Evolutionary conservation across 2,113 vertebrate genomes (phyloP).

Genomic region (Tinamus guttatus): DNA sequence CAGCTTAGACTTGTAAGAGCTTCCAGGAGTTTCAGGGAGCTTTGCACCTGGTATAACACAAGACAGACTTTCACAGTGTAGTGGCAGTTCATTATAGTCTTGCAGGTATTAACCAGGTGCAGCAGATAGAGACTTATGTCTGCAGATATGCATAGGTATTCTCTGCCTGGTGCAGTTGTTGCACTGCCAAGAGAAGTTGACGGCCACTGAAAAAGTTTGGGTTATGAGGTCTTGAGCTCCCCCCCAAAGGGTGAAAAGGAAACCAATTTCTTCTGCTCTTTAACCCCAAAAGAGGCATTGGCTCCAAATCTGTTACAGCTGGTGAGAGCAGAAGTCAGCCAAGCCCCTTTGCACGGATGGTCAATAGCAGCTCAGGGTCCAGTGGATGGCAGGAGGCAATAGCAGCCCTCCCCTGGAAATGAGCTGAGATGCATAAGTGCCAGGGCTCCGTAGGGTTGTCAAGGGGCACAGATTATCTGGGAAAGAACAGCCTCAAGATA

Average conservation of each 20-base stretch:
- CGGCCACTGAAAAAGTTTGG: neutral
- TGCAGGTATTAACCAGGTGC: fast-evolving
- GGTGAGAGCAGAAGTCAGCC: neutral
- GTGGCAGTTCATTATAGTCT: neutral
- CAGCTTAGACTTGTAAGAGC: neutral
- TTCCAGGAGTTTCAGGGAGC: neutral
- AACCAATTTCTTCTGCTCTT: neutral
- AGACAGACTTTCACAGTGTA: fast-evolving
- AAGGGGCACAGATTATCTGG: neutral
- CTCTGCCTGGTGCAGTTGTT: neutral
- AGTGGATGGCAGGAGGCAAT: neutral
- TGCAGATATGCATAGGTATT: neutral
- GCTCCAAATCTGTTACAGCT: neutral
- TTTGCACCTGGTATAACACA: neutral
- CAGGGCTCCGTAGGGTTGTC: neutral
- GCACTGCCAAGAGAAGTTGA: neutral
- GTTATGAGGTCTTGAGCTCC: neutral
- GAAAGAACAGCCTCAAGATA: neutral
- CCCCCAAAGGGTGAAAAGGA: neutral
- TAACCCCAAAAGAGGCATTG: neutral
- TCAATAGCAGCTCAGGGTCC: neutral
- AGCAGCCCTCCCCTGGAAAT: neutral
- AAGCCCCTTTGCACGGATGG: neutral
- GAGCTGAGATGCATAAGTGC: neutral
- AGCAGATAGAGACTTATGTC: neutral